Evolutionary conservation across 2,888 invertebrate genomes (phyloP), one percentile per base, ranked within the genome.

Genomic region (Tetragonula carbonaria): DNA sequence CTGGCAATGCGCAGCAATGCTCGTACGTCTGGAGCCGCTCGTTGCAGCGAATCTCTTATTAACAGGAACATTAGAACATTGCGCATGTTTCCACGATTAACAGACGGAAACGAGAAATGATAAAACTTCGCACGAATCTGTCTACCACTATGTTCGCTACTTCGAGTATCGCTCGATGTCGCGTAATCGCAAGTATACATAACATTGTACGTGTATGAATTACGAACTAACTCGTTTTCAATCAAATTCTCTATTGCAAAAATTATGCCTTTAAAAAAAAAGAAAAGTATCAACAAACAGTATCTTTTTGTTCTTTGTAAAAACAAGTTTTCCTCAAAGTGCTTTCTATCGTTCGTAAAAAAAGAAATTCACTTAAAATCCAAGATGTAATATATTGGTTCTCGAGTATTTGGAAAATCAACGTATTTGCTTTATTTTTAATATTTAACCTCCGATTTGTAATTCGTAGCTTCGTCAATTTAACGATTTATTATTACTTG

Each of bases 21-120:
- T 70, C 70, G 62, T 63, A 63, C 38, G 51, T 70, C 70, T 71
- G 23, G 63, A 63, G 62, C 70, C 76, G 63, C 51, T 38, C 63
- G 53, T 38, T 51, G 14, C 63, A n/a, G 45, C 4, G 18, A 71
- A 70, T 71, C 71, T 23, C 70, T 74, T 53, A 74, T 74, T 74
- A 66, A 74, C 23, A 23, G 66, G 38, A 74, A 66, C 8, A 45
- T 66, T 73, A 62, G 73, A 73, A 38, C 66, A 65, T 71, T 63
- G 1, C 45, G 2, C 70, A 71, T 77, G 45, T 77, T 77, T 77
- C 23, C 51, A 71, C 53, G 70, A 71, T 71, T 77, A 77, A 71
- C 63, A 53, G 50, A 33, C 53, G 70, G 70, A 71, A 63, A 21
- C 53, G 63, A 38, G 28, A 50, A 21, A 14, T 62, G 63, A 71